Percentiles rank a stretch among this genome's conserved stretches.
These are phyloP conservation scores for Cyclophora punctaria DNA, from an alignment of 2,888 invertebrate genomes.

Conservation along the genomic window DNA sequence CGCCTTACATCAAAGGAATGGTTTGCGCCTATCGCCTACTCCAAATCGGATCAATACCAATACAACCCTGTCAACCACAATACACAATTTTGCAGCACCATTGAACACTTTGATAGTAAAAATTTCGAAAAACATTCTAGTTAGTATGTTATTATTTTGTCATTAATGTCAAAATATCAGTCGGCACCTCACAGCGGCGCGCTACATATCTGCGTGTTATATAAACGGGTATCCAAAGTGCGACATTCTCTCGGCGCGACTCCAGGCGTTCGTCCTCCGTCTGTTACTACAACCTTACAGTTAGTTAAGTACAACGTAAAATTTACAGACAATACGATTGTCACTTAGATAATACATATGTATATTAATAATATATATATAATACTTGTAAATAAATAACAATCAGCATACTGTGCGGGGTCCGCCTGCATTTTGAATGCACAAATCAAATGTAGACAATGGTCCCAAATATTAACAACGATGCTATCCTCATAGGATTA, in stretches of 20 bases:
- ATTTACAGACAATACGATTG: slow-evolving; percentile 32
- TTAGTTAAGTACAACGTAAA: slow-evolving; percentile 39
- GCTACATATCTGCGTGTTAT: slow-evolving; percentile 7
- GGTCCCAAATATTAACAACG: slow-evolving; percentile 10
- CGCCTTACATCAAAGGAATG: slow-evolving; percentile 56
- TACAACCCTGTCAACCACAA: slow-evolving; percentile 52
- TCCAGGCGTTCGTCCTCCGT: slow-evolving; percentile 8
- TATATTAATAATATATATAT: slow-evolving; percentile 22
- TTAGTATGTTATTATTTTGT: background rate
- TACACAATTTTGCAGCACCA: slow-evolving; percentile 55
- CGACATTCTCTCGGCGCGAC: background rate
- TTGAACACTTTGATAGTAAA: slow-evolving; percentile 50
- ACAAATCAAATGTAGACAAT: slow-evolving; percentile 6
- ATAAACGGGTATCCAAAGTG: slow-evolving; percentile 4
- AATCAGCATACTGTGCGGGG: slow-evolving; percentile 12
- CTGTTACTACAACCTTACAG: slow-evolving; percentile 7
- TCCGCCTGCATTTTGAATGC: slow-evolving; percentile 21
- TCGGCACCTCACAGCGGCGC: slow-evolving; percentile 16
- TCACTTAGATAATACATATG: slow-evolving; percentile 12
- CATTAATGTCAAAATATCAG: slow-evolving; percentile 13
- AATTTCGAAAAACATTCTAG: slow-evolving; percentile 28
- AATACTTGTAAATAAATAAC: slow-evolving; percentile 15
- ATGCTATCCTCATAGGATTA: slow-evolving; percentile 18
- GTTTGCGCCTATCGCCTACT: slow-evolving; percentile 16
- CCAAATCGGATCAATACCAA: slow-evolving; percentile 39